Evolutionary conservation across 2,888 invertebrate genomes (phyloP).

Genomic region (Elgonia sp.): DNA sequence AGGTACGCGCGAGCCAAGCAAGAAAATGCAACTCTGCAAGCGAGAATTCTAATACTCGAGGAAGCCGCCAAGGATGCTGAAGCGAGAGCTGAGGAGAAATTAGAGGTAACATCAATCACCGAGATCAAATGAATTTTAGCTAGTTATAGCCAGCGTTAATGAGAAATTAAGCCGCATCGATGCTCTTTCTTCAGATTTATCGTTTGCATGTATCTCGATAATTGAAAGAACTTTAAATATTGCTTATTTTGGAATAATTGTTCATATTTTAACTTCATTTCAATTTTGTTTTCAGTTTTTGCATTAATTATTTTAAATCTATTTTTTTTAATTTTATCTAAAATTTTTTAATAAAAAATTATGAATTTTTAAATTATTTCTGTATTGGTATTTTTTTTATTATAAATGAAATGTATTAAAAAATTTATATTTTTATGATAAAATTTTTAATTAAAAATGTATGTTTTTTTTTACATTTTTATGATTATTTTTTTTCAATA

Average conservation of each 20-base stretch:
- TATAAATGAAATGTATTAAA: too few relatives aligned
- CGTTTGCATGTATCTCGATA: neutral
- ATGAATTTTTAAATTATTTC: too few relatives aligned
- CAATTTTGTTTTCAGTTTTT: too few relatives aligned
- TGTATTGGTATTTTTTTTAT: too few relatives aligned
- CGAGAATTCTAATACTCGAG: slow-evolving; percentile 96
- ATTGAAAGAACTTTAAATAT: neutral
- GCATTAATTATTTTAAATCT: too few relatives aligned
- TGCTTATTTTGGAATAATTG: neutral
- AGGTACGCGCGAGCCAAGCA: slow-evolving; percentile 96
- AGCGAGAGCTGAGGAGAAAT: slow-evolving; percentile 87
- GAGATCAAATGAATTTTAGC: neutral
- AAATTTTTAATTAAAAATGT: too few relatives aligned
- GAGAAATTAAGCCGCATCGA: slow-evolving; percentile 11
- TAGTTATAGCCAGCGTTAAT: slow-evolving; percentile 11
- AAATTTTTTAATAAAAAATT: too few relatives aligned
- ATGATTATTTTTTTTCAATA: too few relatives aligned
- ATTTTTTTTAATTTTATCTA: too few relatives aligned
- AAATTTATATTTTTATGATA: too few relatives aligned
- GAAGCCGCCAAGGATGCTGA: slow-evolving; percentile 88
- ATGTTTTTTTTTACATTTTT: too few relatives aligned
- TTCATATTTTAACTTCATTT: too few relatives aligned
- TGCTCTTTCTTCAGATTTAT: slow-evolving; percentile 5
- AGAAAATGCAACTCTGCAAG: slow-evolving; percentile 96
- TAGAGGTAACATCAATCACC: slow-evolving; percentile 85